phyloP scores from a whole-genome alignment of 2,113 vertebrate species.

The Dascyllus trimaculatus region DNA sequence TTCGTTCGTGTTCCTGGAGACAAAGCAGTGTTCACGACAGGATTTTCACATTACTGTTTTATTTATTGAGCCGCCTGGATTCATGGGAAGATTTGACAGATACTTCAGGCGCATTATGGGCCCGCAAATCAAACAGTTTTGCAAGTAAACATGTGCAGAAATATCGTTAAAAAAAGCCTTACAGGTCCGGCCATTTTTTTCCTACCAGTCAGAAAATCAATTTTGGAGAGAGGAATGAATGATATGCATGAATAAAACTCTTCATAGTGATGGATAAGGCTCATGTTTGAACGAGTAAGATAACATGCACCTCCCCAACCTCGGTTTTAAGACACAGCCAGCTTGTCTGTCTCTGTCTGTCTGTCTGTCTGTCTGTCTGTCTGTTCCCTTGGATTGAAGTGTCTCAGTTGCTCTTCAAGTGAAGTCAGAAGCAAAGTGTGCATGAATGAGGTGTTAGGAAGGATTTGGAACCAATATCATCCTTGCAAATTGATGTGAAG shows the following conservation, averaged over 20 bases:
- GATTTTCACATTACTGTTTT: conserved; percentile 59
- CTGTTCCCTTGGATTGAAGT: background rate
- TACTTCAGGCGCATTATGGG: conserved; percentile 33
- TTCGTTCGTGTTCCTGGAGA: conserved; percentile 27
- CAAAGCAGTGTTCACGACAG: conserved; percentile 45
- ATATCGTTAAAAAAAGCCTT: background rate
- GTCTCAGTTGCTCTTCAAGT: background rate
- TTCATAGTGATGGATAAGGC: background rate
- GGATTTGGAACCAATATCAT: background rate
- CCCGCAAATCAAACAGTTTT: conserved; percentile 53
- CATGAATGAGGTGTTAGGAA: background rate
- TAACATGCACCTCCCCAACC: background rate
- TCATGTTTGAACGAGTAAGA: background rate
- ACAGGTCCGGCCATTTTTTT: background rate
- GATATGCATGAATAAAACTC: background rate
- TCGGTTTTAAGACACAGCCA: background rate
- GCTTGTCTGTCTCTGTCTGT: no score
- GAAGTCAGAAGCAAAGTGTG: conserved; percentile 5
- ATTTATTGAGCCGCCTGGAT: conserved; percentile 64
- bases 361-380: background rate
- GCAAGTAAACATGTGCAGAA: conserved; percentile 22
- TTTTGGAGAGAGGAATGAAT: background rate
- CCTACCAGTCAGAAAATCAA: background rate
- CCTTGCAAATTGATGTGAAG: background rate
- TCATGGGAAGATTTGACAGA: conserved; percentile 58